Evolutionary conservation across 2,797 vertebrate genomes (phyloP).

Genomic region (Gallinago nigripennis): DNA sequence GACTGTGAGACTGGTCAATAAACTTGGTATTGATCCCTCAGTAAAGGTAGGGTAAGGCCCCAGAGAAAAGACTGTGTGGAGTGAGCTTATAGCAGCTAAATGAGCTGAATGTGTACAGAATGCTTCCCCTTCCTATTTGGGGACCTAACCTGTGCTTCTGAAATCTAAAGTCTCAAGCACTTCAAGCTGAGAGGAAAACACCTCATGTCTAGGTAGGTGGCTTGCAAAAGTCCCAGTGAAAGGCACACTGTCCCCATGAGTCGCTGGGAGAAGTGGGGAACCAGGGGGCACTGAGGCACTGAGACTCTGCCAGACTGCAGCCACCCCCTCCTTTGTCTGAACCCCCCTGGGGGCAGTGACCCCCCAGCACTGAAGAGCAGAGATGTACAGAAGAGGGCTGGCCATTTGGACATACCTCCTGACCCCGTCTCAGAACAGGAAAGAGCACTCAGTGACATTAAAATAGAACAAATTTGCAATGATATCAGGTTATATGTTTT

Average conservation of each 20-base stretch:
- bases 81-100: neutral
- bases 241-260: neutral
- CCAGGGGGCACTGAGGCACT: neutral
- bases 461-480: conserved; percentile 60
- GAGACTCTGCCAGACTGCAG: neutral
- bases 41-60: neutral
- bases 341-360: neutral
- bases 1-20: neutral
- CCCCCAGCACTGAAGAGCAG: neutral
- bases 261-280: neutral
- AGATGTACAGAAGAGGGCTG: neutral
- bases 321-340: neutral
- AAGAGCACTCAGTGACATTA: conserved; percentile 1
- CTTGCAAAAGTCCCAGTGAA: neutral
- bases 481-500: conserved; percentile 59
- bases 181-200: neutral
- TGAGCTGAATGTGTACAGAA: neutral
- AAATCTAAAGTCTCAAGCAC: neutral
- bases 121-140: neutral
- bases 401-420: neutral
- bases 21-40: neutral
- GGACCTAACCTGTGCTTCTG: neutral
- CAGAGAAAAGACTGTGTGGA: neutral
- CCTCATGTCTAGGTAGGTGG: neutral
- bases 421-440: neutral